Evolutionary conservation across 2,797 vertebrate species (phyloP), one percentile per base, ranked within the genome.

Genomic region (Coracias cyanogaster): DNA sequence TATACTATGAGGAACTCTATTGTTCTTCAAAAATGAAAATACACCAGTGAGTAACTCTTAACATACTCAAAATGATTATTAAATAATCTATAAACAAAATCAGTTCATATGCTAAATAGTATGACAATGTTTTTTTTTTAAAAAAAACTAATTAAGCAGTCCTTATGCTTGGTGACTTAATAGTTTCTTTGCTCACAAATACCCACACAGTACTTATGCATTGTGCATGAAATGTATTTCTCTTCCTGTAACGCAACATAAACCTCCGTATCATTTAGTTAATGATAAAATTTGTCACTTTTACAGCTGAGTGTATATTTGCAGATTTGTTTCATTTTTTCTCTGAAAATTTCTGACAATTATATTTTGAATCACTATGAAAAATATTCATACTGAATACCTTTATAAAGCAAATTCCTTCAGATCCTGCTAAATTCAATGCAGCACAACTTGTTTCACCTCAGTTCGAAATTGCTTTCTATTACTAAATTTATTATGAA

Each of bases 321-420:
- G 1, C 0, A 1, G 0, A 1, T 29, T 55, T 46, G 37, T 69
- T 76, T 85, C 7, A 9, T 43, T 79, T 88, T 43, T 65, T 4
- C 37, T 76, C 67, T 51, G 26, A 82, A 82, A 72, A 69, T 18
- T 62, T 71, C 19, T 82, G 70, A 66, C 3, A 15, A 73, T 62
- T 82, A 58, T 67, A 19, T 67, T 89, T 82, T 60, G 29, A 74
- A 79, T 82, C 18, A 71, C 5, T 9, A 28, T 49, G 7, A 21
- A 60, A 86, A 67, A 14, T 17, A 3, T 1, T 11, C 20, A 12
- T 7, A 29, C 78, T 14, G 0, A 66, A 35, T 33, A 37, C 24
- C 9, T 70, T 73, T 39, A 6, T 16, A 51, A 79, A 62, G 29
- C 5, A 66, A 81, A 51, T 55, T 55, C 2, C 71, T 78, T 89